Evolutionary conservation across 2,888 invertebrate genomes (phyloP).

Genomic region (Barypeithes pellucidus): DNA sequence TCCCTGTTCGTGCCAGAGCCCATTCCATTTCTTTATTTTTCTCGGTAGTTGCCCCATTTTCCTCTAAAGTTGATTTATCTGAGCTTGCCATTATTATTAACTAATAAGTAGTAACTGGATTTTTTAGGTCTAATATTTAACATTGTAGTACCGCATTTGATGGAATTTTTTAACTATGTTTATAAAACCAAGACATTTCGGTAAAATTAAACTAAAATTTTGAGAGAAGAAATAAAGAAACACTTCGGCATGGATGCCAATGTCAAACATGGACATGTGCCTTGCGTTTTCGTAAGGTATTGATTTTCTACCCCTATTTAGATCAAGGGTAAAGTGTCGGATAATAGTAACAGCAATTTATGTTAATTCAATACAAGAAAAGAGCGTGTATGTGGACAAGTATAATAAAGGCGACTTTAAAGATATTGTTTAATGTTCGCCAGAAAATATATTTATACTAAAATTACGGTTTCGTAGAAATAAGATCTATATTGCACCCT

Average conservation of each 20-base stretch:
- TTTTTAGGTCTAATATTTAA: not conserved
- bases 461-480: no score
- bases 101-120: not conserved
- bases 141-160: constrained; percentile 10
- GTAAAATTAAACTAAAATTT: constrained; percentile 37
- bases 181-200: constrained; percentile 20
- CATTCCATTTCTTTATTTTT: constrained; percentile 63
- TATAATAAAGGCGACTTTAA: no score
- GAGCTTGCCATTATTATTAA: constrained; percentile 32
- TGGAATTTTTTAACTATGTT: not conserved
- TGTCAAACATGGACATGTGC: constrained; percentile 29
- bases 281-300: constrained; percentile 33
- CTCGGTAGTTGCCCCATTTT: not conserved
- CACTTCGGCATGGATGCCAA: constrained; percentile 43
- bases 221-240: constrained; percentile 18
- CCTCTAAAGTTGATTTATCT: not conserved
- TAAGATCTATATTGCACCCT: no score
- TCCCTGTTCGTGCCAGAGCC: constrained; percentile 70
- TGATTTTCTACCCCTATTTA: constrained; percentile 36
- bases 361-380: no score
- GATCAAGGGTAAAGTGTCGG: constrained; percentile 32
- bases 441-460: no score
- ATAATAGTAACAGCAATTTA: no score
- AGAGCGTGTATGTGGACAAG: no score
- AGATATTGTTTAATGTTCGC: no score